Conservation (phyloP, 2,113 vertebrate species). For the Eretmochelys imbricata region DNA sequence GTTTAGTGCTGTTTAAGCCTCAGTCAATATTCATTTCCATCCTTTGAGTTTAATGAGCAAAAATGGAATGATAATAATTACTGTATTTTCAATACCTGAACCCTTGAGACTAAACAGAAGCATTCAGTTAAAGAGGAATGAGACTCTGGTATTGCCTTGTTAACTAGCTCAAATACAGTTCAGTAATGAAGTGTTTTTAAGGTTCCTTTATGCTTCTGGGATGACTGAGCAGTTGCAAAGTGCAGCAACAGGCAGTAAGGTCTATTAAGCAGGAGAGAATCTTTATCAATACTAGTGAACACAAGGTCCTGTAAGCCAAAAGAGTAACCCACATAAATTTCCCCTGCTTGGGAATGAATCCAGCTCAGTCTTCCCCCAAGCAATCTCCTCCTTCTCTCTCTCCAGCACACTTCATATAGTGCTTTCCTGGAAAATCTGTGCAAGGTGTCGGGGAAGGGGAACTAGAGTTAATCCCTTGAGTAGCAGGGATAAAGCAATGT, state of each 20-base stretch:
- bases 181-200: constrained; percentile 24
- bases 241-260: rapidly evolving
- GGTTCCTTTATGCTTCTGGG: not conserved
- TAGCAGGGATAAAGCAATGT: not conserved
- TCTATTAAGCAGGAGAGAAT: not conserved
- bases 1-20: constrained; percentile 1
- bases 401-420: not conserved
- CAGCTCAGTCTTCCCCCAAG: not conserved
- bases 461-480: not conserved
- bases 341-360: not conserved
- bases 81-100: not conserved
- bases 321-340: not conserved
- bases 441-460: not conserved
- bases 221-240: not conserved
- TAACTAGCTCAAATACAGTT: not conserved
- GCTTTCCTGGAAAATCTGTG: not conserved
- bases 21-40: not conserved
- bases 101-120: not conserved
- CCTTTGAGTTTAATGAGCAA: constrained; percentile 26
- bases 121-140: constrained; percentile 6
- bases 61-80: constrained; percentile 25
- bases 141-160: constrained; percentile 16
- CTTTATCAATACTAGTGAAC: not conserved
- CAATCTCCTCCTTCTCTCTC: not conserved
- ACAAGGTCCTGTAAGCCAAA: not conserved